Evolutionary conservation across 2,113 vertebrate species (phyloP).

Genomic region (Leucopternis melanops): DNA sequence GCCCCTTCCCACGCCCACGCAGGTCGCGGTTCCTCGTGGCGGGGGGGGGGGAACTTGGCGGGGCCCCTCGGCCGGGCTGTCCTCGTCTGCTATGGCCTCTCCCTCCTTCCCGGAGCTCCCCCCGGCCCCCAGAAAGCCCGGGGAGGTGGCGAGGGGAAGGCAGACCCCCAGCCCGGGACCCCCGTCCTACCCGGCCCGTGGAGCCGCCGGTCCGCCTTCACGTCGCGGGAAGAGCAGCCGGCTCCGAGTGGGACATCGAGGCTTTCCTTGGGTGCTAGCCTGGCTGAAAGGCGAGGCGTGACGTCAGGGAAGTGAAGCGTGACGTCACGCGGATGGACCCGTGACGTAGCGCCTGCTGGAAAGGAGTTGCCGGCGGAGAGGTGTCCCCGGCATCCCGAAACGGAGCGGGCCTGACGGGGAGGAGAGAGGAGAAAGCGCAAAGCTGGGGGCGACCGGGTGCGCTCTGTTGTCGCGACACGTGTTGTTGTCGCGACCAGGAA

Average conservation of each 20-base stretch:
- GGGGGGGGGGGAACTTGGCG: no score
- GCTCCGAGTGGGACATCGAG: background rate
- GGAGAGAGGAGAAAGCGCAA: background rate
- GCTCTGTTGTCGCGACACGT: background rate
- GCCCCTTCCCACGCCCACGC: conserved; percentile 9
- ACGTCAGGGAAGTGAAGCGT: background rate
- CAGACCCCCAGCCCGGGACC: background rate
- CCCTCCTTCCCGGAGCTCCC: background rate
- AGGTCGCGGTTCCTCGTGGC: background rate
- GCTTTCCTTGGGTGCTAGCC: background rate
- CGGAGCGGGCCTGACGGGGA: rapidly evolving
- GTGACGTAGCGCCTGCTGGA: background rate
- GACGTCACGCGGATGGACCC: background rate
- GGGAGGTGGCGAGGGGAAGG: rapidly evolving
- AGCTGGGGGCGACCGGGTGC: rapidly evolving
- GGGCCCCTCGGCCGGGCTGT: background rate
- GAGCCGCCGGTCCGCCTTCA: background rate
- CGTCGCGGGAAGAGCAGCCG: background rate
- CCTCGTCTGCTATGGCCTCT: background rate
- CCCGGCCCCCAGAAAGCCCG: no score
- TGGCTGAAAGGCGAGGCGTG: background rate
- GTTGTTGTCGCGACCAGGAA: background rate
- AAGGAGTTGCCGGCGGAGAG: rapidly evolving
- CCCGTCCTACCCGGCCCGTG: rapidly evolving
- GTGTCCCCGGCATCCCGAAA: background rate